These are phyloP conservation scores for Allolobophora icterica DNA, from an alignment of 2,888 invertebrate species.

Conservation along the genomic window DNA sequence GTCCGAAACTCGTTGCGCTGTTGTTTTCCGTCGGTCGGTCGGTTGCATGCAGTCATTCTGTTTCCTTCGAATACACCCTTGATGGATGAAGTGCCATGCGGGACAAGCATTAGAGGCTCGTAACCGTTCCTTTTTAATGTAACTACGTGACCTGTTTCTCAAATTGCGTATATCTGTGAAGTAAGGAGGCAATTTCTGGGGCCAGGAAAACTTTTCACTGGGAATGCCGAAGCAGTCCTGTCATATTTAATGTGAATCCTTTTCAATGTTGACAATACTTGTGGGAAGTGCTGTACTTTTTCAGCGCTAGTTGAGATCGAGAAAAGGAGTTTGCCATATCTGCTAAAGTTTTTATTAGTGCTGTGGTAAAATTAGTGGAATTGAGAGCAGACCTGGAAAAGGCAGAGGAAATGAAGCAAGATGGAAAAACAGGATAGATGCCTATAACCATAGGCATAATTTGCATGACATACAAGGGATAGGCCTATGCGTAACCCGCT, in stretches of 20 bases:
- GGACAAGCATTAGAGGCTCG: not conserved
- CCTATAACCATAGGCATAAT: too few species aligned
- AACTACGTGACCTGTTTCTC: not conserved
- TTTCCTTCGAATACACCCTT: not conserved
- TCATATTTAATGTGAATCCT: not conserved
- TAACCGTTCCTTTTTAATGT: constrained; percentile 8
- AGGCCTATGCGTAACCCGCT: too few species aligned
- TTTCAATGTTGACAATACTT: not conserved
- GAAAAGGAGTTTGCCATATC: not conserved
- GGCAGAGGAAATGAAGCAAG: not conserved
- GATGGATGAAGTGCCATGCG: not conserved
- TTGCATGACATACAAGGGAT: too few species aligned
- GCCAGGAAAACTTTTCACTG: not conserved
- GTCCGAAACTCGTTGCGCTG: not conserved
- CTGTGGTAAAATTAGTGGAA: not conserved
- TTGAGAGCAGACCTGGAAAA: not conserved
- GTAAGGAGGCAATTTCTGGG: not conserved
- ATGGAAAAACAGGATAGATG: not conserved
- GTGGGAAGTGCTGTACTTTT: not conserved
- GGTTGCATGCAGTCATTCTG: not conserved
- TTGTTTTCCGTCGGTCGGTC: too few species aligned
- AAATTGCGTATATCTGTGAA: not conserved
- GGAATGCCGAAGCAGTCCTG: not conserved
- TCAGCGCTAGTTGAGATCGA: not conserved
- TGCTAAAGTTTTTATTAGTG: not conserved